These are phyloP conservation scores for Nixonia krombeini DNA, from an alignment of 1,140 invertebrate species.

Conservation along the genomic window DNA sequence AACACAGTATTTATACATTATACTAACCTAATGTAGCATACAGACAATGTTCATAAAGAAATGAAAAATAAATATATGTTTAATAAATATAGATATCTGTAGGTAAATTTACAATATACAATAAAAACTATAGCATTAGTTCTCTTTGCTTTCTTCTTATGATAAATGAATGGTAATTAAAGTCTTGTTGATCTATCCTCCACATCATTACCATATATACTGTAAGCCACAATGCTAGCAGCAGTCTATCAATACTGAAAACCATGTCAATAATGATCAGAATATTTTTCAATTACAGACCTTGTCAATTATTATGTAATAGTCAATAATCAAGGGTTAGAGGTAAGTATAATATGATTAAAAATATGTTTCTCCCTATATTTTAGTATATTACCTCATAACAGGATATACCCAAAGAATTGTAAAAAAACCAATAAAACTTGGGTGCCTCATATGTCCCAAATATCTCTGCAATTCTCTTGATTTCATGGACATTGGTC, in stretches of 20 bases:
- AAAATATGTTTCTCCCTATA: too few species aligned
- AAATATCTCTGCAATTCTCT: slow-evolving; percentile 65
- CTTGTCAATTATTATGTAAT: slow-evolving; percentile 4
- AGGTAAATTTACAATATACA: background rate
- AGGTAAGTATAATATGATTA: too few species aligned
- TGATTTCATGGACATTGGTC: slow-evolving; percentile 69
- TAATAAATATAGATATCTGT: too few species aligned
- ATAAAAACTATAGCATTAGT: slow-evolving; percentile 25
- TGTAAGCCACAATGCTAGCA: slow-evolving; percentile 67
- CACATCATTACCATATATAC: slow-evolving; percentile 72
- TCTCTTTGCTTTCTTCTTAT: slow-evolving; percentile 54
- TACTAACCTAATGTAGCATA: too few species aligned
- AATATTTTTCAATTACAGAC: background rate
- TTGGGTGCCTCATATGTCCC: slow-evolving; percentile 74
- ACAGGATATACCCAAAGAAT: slow-evolving; percentile 73
- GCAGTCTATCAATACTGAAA: slow-evolving; percentile 71
- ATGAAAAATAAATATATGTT: background rate
- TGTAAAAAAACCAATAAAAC: slow-evolving; percentile 71
- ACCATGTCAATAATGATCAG: slow-evolving; percentile 36
- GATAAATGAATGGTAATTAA: slow-evolving; percentile 64
- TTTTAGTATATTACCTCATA: slow-evolving; percentile 70
- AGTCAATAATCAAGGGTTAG: too few species aligned
- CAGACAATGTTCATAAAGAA: too few species aligned
- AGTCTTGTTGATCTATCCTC: slow-evolving; percentile 71
- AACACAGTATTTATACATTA: too few species aligned